Evolutionary conservation across 35 echinoderm and acorn worm genomes (phyloP).

Genomic region (Chiridota heheva): DNA sequence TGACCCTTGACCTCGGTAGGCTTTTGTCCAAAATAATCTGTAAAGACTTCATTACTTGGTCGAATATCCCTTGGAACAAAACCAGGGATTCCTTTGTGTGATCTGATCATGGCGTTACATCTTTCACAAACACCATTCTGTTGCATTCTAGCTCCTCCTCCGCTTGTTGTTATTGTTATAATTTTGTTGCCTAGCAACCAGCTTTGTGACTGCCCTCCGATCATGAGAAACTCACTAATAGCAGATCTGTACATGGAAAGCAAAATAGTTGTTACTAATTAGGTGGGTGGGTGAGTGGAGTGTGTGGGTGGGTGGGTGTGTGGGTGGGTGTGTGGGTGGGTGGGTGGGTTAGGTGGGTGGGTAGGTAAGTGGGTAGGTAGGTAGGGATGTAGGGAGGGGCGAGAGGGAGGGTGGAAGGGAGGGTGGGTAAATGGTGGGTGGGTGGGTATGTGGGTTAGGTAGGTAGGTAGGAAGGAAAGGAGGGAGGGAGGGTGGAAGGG

Average conservation of each 20-base stretch:
- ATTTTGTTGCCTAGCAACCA: conserved; percentile 99
- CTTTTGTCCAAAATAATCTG: not conserved
- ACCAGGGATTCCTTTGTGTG: not conserved
- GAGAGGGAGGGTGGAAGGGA: too few relatives aligned
- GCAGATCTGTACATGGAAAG: conserved; percentile 55
- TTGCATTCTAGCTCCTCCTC: conserved; percentile 68
- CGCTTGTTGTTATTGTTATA: conserved; percentile 96
- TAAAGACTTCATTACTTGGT: not conserved
- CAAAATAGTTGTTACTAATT: too few relatives aligned
- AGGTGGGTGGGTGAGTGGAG: too few relatives aligned
- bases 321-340: too few relatives aligned
- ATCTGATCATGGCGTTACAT: conserved; percentile 63
- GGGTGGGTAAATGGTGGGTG: too few relatives aligned
- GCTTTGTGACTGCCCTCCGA: conserved; percentile 84
- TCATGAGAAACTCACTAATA: conserved; percentile 82
- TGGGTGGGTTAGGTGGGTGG: too few relatives aligned
- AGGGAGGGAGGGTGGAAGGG: too few relatives aligned
- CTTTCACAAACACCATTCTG: conserved; percentile 90
- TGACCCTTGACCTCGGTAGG: not conserved
- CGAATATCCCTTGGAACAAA: not conserved
- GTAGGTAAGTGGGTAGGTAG: too few relatives aligned
- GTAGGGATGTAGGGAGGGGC: too few relatives aligned
- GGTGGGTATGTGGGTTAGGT: too few relatives aligned
- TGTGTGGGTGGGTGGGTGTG: too few relatives aligned
- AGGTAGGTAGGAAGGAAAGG: too few relatives aligned